These are phyloP conservation scores for Beris chalybata DNA, from an alignment of 2,888 invertebrate genomes.

Conservation along the genomic window DNA sequence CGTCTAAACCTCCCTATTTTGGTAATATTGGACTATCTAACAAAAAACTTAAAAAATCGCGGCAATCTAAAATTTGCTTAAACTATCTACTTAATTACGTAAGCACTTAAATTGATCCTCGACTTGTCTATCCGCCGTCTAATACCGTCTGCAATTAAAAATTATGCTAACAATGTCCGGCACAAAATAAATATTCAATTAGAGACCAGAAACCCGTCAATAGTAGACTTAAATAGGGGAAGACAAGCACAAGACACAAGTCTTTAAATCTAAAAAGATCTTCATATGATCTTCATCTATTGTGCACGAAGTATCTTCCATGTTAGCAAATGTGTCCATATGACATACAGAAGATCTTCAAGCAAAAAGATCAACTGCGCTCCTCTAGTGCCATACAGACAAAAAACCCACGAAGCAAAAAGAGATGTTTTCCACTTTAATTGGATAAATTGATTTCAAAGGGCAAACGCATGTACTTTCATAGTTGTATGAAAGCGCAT, in stretches of 20 bases:
- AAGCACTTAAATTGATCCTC: no score
- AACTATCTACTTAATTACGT: no score
- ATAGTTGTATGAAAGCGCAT: no score
- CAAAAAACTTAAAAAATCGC: no score
- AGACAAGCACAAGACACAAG: slow-evolving; percentile 4
- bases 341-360: background rate
- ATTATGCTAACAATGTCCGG: slow-evolving; percentile 11
- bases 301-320: slow-evolving; percentile 13
- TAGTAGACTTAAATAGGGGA: background rate
- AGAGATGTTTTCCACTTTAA: slow-evolving; percentile 35
- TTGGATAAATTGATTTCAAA: slow-evolving; percentile 40
- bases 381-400: no score
- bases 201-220: slow-evolving; percentile 15
- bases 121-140: background rate
- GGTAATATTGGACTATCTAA: no score
- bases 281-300: slow-evolving; percentile 9
- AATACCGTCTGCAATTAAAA: slow-evolving; percentile 12
- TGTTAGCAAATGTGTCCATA: slow-evolving; percentile 6
- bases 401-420: slow-evolving; percentile 5
- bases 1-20: background rate
- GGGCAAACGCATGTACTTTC: slow-evolving; percentile 35
- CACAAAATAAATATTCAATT: slow-evolving; percentile 15
- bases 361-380: no score
- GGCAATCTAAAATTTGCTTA: no score
- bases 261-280: slow-evolving; percentile 1